A percentile compares a stretch with the other conserved stretches of the same genome.
Evolutionary conservation across 2,113 vertebrate genomes (phyloP).

Genomic region (Bolborhynchus lineola): DNA sequence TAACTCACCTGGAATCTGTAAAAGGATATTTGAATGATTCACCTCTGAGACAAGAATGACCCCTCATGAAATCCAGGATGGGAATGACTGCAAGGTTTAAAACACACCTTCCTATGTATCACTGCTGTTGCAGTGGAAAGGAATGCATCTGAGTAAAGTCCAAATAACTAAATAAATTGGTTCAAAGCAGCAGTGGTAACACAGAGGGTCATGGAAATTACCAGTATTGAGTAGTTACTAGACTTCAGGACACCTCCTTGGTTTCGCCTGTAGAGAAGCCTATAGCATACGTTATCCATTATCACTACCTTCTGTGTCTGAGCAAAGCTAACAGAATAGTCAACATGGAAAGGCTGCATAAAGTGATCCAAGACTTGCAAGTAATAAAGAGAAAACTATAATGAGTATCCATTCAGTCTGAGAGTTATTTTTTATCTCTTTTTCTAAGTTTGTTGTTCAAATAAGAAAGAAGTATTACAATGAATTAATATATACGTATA

Average conservation of each 20-base stretch:
- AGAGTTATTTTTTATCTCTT: not conserved
- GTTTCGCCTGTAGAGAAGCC: not conserved
- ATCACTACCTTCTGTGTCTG: not conserved
- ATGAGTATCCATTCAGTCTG: not conserved
- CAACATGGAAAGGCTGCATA: not conserved
- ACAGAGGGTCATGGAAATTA: not conserved
- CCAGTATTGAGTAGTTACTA: not conserved
- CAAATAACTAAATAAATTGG: not conserved
- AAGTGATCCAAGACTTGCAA: not conserved
- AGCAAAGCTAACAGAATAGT: not conserved
- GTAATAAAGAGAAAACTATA: not conserved
- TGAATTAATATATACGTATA: not conserved
- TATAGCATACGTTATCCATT: not conserved
- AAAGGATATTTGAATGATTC: constrained; percentile 23
- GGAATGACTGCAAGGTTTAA: not conserved
- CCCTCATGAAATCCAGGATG: not conserved
- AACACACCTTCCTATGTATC: not conserved
- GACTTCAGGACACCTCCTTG: not conserved
- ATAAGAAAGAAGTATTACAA: not conserved
- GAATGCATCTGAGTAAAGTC: not conserved
- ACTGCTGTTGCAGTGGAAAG: not conserved
- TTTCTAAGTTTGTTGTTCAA: not conserved
- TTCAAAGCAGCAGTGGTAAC: not conserved
- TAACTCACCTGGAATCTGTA: constrained; percentile 52
- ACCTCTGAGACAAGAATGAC: constrained; percentile 28